phyloP scores from a whole-genome alignment of 2,113 vertebrate species.

The Erythrocebus patas region DNA sequence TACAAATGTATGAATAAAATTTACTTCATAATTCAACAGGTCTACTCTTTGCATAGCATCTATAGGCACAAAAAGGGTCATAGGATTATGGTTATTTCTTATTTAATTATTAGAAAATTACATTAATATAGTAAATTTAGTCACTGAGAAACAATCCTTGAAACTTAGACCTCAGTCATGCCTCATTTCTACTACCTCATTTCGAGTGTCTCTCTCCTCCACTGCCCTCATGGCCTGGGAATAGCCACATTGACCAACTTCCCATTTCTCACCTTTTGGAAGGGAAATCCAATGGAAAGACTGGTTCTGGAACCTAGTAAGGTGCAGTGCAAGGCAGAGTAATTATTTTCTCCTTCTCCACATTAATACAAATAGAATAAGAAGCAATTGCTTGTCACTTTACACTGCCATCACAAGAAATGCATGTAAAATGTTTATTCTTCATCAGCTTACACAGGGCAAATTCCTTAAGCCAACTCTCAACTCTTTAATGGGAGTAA shows the following conservation, averaged over 20 bases:
- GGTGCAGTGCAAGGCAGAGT: not conserved
- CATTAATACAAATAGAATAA: too few species aligned
- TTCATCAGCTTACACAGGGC: not conserved
- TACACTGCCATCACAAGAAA: not conserved
- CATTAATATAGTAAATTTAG: not conserved
- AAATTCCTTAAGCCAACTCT: not conserved
- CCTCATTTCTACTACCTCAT: not conserved
- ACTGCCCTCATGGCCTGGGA: not conserved
- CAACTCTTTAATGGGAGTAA: not conserved
- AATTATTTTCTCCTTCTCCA: not conserved
- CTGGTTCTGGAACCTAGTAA: not conserved
- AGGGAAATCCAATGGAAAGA: not conserved
- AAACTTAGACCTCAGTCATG: not conserved
- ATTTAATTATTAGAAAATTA: not conserved
- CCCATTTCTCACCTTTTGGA: not conserved
- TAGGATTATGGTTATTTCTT: not conserved
- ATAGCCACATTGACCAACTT: not conserved
- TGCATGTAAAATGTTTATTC: not conserved
- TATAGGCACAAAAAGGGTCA: not conserved
- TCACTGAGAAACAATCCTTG: not conserved
- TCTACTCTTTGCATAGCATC: not conserved
- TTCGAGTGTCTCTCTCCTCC: not conserved
- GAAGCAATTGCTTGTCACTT: not conserved
- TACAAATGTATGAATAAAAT: not conserved
- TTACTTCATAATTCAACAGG: not conserved